phyloP scores from a whole-genome alignment of 2,797 vertebrate species.

The Melanitta fusca region DNA sequence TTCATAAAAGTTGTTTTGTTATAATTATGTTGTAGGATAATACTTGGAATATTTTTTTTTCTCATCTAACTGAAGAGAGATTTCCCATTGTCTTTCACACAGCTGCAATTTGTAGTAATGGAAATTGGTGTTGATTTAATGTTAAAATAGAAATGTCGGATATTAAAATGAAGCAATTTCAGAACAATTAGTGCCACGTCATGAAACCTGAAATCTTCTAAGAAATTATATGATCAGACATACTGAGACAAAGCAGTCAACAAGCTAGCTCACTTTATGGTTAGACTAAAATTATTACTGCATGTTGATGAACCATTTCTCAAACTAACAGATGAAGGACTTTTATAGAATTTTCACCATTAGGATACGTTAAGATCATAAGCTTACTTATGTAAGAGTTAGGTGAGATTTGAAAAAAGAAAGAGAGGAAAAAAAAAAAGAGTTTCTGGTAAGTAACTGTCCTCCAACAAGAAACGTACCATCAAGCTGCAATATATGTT shows the following conservation, averaged over 20 bases:
- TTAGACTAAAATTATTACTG: not conserved
- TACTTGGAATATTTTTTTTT: not conserved
- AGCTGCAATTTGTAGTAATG: not conserved
- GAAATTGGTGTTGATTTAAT: not conserved
- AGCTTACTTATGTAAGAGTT: not conserved
- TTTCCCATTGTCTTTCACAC: not conserved
- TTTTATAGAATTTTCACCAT: not conserved
- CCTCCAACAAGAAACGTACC: not conserved
- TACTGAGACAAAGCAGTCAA: conserved; percentile 12
- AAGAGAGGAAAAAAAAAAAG: not conserved
- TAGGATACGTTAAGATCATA: not conserved
- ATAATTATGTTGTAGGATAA: not conserved
- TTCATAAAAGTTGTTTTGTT: not conserved
- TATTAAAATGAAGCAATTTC: conserved; percentile 1
- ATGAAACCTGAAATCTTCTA: not conserved
- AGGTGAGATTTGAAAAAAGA: not conserved
- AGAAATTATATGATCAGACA: conserved; percentile 12
- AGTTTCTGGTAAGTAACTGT: not conserved
- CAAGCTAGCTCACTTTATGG: not conserved
- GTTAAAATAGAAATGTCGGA: not conserved
- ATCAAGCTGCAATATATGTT: conserved; percentile 25
- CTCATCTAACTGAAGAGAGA: not conserved
- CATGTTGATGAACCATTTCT: not conserved
- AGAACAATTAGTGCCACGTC: conserved; percentile 2
- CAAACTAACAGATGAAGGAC: not conserved